A percentile compares a stretch with the other conserved stretches of the same genome.
Evolutionary conservation across 2,797 vertebrate species (phyloP).

Genomic region (Loris lydekkerianus): DNA sequence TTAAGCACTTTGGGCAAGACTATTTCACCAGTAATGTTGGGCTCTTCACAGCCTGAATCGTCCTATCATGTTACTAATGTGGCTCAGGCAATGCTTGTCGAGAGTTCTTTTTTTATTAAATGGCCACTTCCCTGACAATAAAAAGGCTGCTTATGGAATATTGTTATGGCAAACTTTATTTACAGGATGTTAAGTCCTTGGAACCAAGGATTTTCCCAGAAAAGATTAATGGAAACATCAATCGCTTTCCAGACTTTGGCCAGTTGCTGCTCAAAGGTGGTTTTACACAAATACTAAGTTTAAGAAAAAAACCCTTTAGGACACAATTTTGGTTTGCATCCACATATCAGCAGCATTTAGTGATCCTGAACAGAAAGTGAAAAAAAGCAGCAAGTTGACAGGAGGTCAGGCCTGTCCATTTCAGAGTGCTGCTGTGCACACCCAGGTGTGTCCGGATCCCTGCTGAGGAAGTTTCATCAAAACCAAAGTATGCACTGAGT

Average conservation of each 20-base stretch:
- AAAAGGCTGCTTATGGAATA: conserved; percentile 91
- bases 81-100: not conserved
- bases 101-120: conserved; percentile 74
- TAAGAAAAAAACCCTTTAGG: conserved; percentile 78
- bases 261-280: conserved; percentile 87
- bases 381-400: no score
- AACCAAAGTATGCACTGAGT: conserved; percentile 40
- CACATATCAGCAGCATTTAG: no score
- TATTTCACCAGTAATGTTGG: not conserved
- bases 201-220: conserved; percentile 87
- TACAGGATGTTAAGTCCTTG: conserved; percentile 89
- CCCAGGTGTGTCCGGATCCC: conserved; percentile 45
- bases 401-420: no score
- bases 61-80: not conserved
- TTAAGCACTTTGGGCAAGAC: not conserved
- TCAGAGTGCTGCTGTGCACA: conserved; percentile 69
- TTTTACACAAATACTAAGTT: conserved; percentile 86
- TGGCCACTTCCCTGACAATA: conserved; percentile 90
- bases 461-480: conserved; percentile 63
- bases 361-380: no score
- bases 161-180: conserved; percentile 89
- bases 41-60: not conserved
- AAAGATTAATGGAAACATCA: conserved; percentile 87
- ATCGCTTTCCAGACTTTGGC: conserved; percentile 84
- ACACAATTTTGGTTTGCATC: conserved; percentile 72